phyloP scores from a whole-genome alignment of 64 coral and sea anemone species.

The Trachythela sp. region DNA sequence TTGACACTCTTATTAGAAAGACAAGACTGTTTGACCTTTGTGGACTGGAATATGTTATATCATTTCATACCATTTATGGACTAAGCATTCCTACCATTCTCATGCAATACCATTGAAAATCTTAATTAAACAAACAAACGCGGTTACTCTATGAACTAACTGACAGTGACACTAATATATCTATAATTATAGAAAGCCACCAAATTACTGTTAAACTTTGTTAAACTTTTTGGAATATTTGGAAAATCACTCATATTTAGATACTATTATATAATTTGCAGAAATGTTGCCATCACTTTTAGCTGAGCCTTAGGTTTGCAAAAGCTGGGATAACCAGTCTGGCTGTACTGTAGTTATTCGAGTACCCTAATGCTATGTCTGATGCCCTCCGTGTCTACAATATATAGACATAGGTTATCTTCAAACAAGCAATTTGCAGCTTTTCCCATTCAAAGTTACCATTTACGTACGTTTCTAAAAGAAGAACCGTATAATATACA shows the following conservation, averaged over 20 bases:
- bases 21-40: no score
- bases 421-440: not conserved
- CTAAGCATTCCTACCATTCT: not conserved
- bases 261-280: no score
- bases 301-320: no score
- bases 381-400: not conserved
- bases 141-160: not conserved
- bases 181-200: no score
- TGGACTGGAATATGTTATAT: not conserved
- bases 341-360: not conserved
- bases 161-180: no score
- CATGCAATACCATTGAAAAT: not conserved
- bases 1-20: no score
- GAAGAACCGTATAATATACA: not conserved
- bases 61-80: not conserved
- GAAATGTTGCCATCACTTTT: no score
- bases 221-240: no score
- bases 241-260: no score
- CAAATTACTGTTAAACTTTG: no score
- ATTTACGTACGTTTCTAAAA: not conserved
- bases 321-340: no score
- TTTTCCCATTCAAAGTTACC: not conserved
- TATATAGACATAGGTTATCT: not conserved
- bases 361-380: not conserved
- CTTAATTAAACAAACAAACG: not conserved